Evolutionary conservation across 2,888 invertebrate species (phyloP), one percentile per base, ranked within the genome.

Genomic region (Metacarcinus magister): DNA sequence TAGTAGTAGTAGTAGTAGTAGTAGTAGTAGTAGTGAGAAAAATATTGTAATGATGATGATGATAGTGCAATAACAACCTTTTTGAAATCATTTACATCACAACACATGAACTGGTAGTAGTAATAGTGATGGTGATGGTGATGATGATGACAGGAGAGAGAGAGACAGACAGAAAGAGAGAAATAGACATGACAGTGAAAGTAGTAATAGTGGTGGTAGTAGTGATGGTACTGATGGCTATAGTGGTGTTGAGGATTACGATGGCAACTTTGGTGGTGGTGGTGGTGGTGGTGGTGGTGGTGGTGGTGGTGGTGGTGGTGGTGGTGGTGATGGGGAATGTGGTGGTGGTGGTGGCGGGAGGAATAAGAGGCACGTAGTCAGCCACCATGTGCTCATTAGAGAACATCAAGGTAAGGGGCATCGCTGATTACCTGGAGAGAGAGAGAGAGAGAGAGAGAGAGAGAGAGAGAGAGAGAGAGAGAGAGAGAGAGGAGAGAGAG

Each of bases 401-500:
- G 54, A 92, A 92, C 46, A 32, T 46, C 44, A 54, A 54, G 32
- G 28, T 46, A 48, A 48, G 54, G 54, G 28, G 92, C 54, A 92
- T 46, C 54, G 54, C 54, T 92, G 46, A 54, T 46, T 46, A 32
- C 46, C 46, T 92, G 54, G 92, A 48, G 92, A 46, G 46, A 46
- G 92, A 46, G 92, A 92, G 46, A 54, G 92, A 92, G 28, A 32
- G 92, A 28, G 48, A 92, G 92, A 46, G 46, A 92, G 46, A 46
- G 92, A 92, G 82, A 82, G 82, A 82, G 82, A 82, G 82, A 82
- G 82, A 82, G 82, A 82, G 82, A 82, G 82, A 82, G 82, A 82
- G 82, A 82, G 82, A 82, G 82, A 82, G 82, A 82, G 82, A 82
- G 67, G 32, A 32, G 32, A 32, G 32, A 32, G 32, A 32, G 32